Base-by-base conservation (phyloP, 2,888 invertebrate genomes). In the Pollenia labialis region DNA sequence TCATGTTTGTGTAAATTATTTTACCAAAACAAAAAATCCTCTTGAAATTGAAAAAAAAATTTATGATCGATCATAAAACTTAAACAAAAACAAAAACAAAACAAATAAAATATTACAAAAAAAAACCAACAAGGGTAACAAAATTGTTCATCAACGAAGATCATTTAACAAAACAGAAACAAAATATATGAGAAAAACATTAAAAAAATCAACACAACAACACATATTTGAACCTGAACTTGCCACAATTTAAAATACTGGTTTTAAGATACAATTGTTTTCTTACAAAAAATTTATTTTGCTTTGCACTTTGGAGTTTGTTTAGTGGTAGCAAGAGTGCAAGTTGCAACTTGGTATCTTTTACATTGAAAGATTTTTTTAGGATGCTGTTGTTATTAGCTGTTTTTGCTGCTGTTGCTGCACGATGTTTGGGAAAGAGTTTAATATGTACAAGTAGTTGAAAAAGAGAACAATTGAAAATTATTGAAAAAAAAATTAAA, bases 181-280 rank as follows among this genome's bases (percentile, higher is more conserved):
- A 69, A 3, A 23, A 48, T 16, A 32, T 32, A 32, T 32, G 4
- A 4, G 32, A 32, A 58, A 56, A 64, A 54, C 8, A 79, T 74
- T n/a, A 69, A 62, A 11, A 64, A 77, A 7, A 46, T 12, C n/a
- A 60, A 75, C 44, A 69, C 56, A 71, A 77, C 76, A 64, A 72
- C 71, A 84, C 84, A 77, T 81, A 81, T 84, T 87, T 87, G 87
- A 87, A 84, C 87, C 87, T 87, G 87, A 87, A 87, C 87, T 87
- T 87, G 87, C 87, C 84, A 87, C 87, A 84, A 81, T 87, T 86
- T 87, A 77, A 77, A 77, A 84, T 86, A 87, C 84, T 87, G 84
- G 84, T 87, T 87, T 87, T 62, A 62, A 81, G 54, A 84, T 72
- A 68, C 40, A 16, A 52, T 75, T 76, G 68, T 75, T 66, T 44